A percentile compares a stretch with the other conserved stretches of the same genome.
phyloP scores from a whole-genome alignment of 2,113 vertebrate species.

The Vulpes vulpes region DNA sequence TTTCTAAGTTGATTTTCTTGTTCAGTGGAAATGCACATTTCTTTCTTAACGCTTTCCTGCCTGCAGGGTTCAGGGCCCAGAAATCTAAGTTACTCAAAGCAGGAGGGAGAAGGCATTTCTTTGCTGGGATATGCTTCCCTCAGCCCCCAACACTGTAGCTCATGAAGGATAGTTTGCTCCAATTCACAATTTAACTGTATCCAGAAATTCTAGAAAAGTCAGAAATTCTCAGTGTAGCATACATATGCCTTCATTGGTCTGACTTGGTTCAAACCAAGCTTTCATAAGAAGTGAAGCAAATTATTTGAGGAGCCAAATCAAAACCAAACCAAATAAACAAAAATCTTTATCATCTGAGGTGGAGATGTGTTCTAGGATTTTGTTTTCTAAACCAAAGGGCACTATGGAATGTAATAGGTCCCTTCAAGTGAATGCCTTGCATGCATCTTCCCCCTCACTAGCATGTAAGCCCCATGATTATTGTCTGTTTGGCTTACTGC shows the following conservation, averaged over 20 bases:
- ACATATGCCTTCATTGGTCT: neutral
- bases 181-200: neutral
- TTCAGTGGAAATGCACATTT: constrained; percentile 86
- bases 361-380: neutral
- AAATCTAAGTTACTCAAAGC: constrained; percentile 76
- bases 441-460: neutral
- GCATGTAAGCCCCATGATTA: neutral
- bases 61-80: constrained; percentile 77
- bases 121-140: constrained; percentile 60
- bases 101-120: constrained; percentile 71
- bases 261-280: constrained; percentile 19
- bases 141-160: neutral
- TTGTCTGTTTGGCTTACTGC: neutral
- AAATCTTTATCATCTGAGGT: neutral
- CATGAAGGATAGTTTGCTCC: neutral
- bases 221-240: neutral
- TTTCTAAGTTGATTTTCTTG: constrained; percentile 89
- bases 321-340: constrained; percentile 6
- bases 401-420: neutral
- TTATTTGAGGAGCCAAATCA: neutral
- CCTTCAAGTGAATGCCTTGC: neutral
- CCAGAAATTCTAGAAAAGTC: constrained; percentile 48
- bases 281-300: neutral
- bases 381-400: neutral
- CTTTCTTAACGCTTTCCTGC: constrained; percentile 85